A percentile compares a stretch with the other conserved stretches of the same genome.
Evolutionary conservation across 2,113 vertebrate genomes (phyloP).

Genomic region (Apodemus sylvaticus): DNA sequence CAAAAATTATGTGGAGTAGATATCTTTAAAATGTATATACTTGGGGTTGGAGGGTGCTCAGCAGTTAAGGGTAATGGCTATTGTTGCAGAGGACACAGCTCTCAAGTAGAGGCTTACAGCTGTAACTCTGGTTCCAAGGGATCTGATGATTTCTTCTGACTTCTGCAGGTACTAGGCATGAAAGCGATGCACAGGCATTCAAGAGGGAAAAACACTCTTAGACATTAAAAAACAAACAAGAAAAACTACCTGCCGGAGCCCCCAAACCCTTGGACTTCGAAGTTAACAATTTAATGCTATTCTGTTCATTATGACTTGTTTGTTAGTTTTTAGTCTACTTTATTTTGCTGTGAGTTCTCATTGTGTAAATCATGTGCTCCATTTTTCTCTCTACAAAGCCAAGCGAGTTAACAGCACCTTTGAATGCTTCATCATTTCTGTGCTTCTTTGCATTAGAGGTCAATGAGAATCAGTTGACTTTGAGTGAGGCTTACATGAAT

Average conservation of each 20-base stretch:
- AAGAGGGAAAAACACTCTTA: background rate
- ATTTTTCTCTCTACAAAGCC: background rate
- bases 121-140: background rate
- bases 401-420: background rate
- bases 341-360: background rate
- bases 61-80: background rate
- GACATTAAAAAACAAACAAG: background rate
- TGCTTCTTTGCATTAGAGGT: background rate
- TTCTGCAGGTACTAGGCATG: background rate
- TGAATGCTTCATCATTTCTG: background rate
- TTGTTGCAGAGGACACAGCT: background rate
- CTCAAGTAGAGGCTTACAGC: background rate
- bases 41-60: background rate
- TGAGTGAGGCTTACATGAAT: background rate
- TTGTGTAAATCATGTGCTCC: background rate
- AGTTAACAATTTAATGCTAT: background rate
- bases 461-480: background rate
- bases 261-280: background rate
- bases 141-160: background rate
- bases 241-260: background rate
- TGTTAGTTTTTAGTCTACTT: background rate
- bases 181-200: background rate
- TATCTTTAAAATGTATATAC: slow-evolving; percentile 36
- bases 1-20: background rate
- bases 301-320: background rate